These are phyloP conservation scores for Maniola jurtina DNA, from an alignment of 1,140 invertebrate genomes.

Conservation along the genomic window DNA sequence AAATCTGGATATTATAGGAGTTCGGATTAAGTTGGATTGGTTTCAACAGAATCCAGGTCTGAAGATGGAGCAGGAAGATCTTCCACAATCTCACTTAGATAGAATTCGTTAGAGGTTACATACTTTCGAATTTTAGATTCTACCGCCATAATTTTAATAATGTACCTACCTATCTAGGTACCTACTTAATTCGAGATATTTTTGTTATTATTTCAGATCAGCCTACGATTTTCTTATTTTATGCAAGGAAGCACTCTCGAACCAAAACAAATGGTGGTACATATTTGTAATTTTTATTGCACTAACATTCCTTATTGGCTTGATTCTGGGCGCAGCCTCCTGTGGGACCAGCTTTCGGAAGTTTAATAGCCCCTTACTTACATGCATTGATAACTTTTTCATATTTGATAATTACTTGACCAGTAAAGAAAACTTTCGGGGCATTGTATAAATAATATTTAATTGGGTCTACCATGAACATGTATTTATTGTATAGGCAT, in stretches of 20 bases:
- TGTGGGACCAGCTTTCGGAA: slow-evolving; percentile 54
- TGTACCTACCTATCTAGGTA: too few species aligned
- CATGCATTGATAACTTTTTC: slow-evolving; percentile 61
- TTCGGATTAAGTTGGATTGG: too few species aligned
- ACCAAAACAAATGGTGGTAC: slow-evolving; percentile 47
- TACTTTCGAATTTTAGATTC: too few species aligned
- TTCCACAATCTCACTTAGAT: too few species aligned
- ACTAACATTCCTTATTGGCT: slow-evolving; percentile 46
- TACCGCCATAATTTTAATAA: too few species aligned
- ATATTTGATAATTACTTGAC: slow-evolving; percentile 35
- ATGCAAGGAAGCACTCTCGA: slow-evolving; percentile 45
- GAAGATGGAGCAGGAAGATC: too few species aligned
- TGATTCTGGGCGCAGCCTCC: slow-evolving; percentile 57
- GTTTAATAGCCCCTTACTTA: slow-evolving; percentile 61
- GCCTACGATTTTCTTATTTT: slow-evolving; percentile 49
- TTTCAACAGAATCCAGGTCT: too few species aligned
- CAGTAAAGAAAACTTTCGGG: slow-evolving; percentile 17
- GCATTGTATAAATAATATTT: not conserved
- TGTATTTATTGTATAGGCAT: too few species aligned
- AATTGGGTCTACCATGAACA: too few species aligned
- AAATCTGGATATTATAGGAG: too few species aligned
- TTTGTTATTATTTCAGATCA: slow-evolving; percentile 49
- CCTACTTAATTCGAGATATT: too few species aligned
- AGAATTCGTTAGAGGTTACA: too few species aligned
- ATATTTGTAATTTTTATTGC: slow-evolving; percentile 35